phyloP scores from a whole-genome alignment of 2,797 vertebrate genomes.

The Tiaroga cobitis region DNA sequence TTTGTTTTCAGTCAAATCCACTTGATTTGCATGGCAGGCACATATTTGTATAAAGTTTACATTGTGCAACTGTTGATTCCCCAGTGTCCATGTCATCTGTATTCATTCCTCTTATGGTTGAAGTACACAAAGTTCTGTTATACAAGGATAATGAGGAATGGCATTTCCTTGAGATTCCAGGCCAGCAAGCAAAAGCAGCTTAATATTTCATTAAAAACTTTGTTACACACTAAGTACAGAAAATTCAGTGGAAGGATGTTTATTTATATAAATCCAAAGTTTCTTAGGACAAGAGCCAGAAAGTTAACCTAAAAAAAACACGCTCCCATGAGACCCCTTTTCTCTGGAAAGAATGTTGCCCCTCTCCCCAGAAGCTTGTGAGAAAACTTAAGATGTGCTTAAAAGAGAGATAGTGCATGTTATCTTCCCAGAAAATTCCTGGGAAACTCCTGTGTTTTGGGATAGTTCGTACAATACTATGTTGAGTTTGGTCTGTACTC shows the following conservation, averaged over 20 bases:
- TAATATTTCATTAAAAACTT: constrained; percentile 25
- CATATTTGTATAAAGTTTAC: constrained; percentile 26
- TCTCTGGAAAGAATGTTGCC: constrained; percentile 79
- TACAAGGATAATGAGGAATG: constrained; percentile 27
- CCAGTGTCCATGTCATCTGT: constrained; percentile 10
- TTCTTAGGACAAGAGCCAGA: constrained; percentile 43
- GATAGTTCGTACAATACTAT: constrained; percentile 6
- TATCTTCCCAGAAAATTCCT: constrained; percentile 12
- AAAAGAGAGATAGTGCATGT: constrained; percentile 29
- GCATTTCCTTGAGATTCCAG: constrained; percentile 35
- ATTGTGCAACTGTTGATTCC: background rate
- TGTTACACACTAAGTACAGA: background rate
- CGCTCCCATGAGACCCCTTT: constrained; percentile 70
- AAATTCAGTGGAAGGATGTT: constrained; percentile 30
- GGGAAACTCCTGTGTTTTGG: constrained; percentile 24
- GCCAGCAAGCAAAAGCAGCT: background rate
- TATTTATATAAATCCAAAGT: constrained; percentile 44
- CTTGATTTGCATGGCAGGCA: constrained; percentile 3
- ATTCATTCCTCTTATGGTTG: constrained; percentile 21
- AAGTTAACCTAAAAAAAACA: constrained; percentile 21
- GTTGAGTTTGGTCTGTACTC: constrained; percentile 9
- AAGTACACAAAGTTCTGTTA: constrained; percentile 26
- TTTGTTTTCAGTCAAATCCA: constrained; percentile 13
- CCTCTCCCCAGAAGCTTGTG: constrained; percentile 51
- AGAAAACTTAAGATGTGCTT: constrained; percentile 38